phyloP scores from a whole-genome alignment of 2,797 vertebrate species.

The Sylvia borin region DNA sequence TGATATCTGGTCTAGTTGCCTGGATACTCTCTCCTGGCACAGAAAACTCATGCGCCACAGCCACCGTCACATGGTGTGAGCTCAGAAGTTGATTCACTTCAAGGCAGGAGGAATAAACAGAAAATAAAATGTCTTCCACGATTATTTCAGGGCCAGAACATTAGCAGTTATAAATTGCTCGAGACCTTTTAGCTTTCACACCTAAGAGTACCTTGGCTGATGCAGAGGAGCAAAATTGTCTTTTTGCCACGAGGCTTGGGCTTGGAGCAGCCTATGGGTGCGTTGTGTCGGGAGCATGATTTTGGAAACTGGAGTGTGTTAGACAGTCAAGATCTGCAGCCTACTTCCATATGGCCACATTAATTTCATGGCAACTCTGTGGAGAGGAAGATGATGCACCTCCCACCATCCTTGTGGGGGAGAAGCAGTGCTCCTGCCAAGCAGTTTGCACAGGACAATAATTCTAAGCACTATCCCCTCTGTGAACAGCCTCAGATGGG shows the following conservation, averaged over 20 bases:
- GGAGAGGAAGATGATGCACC: background rate
- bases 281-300: background rate
- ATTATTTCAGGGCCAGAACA: background rate
- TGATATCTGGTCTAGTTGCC: slow-evolving; percentile 60
- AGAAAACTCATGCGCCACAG: background rate
- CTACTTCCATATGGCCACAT: slow-evolving; percentile 55
- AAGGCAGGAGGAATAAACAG: slow-evolving; percentile 43
- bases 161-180: slow-evolving; percentile 19
- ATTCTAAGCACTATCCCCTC: background rate
- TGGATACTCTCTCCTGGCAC: slow-evolving; percentile 59
- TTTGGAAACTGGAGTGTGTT: slow-evolving; percentile 42
- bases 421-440: background rate
- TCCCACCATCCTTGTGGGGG: slow-evolving; percentile 36
- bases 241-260: background rate
- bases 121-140: slow-evolving; percentile 34
- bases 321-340: slow-evolving; percentile 58
- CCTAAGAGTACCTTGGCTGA: background rate
- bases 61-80: slow-evolving; percentile 35
- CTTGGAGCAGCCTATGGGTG: slow-evolving; percentile 12
- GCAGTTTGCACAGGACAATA: background rate
- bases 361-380: background rate
- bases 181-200: slow-evolving; percentile 34
- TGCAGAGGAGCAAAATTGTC: background rate
- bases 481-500: background rate
- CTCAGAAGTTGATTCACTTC: slow-evolving; percentile 61